phyloP scores from a whole-genome alignment of 2,113 vertebrate species.

The Silurus meridionalis region DNA sequence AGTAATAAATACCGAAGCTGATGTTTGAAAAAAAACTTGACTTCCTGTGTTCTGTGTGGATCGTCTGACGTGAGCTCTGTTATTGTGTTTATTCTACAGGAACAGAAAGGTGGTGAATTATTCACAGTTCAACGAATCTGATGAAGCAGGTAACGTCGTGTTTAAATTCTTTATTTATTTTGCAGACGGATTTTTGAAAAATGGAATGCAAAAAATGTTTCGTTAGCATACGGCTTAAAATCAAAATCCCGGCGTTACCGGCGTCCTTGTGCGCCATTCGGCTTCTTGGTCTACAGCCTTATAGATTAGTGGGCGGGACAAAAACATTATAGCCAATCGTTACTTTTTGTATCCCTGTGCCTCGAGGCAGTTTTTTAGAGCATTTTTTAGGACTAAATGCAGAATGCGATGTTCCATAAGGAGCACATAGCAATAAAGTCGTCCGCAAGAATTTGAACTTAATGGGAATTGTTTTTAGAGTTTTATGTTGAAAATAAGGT shows the following conservation, averaged over 20 bases:
- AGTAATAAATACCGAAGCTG: conserved; percentile 17
- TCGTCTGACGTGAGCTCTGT: no score
- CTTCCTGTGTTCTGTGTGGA: background rate
- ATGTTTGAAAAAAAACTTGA: conserved; percentile 9
- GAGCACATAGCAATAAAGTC: no score
- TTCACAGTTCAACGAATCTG: conserved; percentile 98
- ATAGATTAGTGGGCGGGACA: no score
- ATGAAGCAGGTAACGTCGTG: conserved; percentile 77
- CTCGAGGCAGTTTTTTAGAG: no score
- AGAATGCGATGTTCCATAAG: no score
- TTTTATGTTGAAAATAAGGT: no score
- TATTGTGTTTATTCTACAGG: conserved; percentile 70
- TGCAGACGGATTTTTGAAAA: background rate
- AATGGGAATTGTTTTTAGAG: no score
- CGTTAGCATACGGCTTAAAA: no score
- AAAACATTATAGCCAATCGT: no score
- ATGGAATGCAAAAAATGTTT: background rate
- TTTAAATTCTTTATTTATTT: background rate
- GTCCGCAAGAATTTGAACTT: no score
- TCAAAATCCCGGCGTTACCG: background rate
- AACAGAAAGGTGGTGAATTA: conserved; percentile 99
- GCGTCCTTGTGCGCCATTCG: background rate
- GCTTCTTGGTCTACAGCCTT: background rate
- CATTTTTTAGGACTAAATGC: no score
- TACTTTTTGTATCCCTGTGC: no score